Base-by-base conservation (phyloP, 1,140 invertebrate species). In the Atta colombica region DNA sequence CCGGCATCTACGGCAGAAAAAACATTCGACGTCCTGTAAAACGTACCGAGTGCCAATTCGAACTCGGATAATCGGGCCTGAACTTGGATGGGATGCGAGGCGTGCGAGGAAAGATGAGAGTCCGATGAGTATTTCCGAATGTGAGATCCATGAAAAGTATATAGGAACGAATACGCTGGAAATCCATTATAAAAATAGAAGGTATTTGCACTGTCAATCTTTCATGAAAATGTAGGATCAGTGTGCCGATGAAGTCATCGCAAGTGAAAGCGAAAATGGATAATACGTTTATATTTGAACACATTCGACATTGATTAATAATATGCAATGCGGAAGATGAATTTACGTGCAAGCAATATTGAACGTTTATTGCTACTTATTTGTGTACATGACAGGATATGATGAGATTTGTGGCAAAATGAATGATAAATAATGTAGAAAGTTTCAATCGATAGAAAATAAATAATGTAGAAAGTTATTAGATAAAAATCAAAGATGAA, bases 1-100 rank as follows among this genome's bases (percentile, higher is more conserved):
- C 96, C 31, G 96, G 96, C 92, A 96, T 96, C 96, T 96, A 91
- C 53, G 71, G 86, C 77, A 86, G 66, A 82, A 71, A 58, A 86
- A 80, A 28, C 31, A 86, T 49, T 21, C 74, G 14, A 63, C 31
- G 58, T 68, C 53, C 35, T 58, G 53, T 68, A 51, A 69, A 80
- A 80, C 49, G 28, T 31, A 25, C 53, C 60, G 81, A 61, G 51
- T 10, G 28, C 39, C 3, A 45, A 31, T 25, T 25, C 39, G 35
- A 12, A n/a, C 45, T 65, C 12, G 25, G 18, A 18, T 55, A n/a
- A 6, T 58, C 18, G 31, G 28, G 12, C 16, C 12, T 51, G 69
- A 28, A 55, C 14, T n/a, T 16, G 65, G 65, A 71, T 14, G 12
- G 51, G 31, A 58, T 71, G 31, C 35, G 21, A 39, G 10, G 10